Conservation (phyloP, 2,797 vertebrate species). For the Pelodytes ibericus region DNA sequence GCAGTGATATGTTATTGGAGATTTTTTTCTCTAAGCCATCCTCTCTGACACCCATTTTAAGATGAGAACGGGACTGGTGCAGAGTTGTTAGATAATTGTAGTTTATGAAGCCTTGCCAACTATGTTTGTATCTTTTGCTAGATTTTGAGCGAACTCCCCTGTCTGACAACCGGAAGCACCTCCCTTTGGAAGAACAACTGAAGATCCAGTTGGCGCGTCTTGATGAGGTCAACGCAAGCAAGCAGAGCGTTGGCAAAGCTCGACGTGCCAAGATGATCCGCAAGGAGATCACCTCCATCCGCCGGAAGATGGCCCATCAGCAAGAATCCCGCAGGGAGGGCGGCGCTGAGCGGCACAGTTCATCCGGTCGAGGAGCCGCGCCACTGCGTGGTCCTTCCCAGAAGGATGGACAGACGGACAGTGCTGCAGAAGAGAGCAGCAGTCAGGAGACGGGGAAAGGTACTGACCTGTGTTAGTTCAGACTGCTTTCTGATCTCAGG, state of each 20-base stretch:
- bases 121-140: conserved; percentile 11
- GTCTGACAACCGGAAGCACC: conserved; percentile 85
- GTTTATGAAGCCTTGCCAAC: too few species aligned
- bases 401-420: conserved; percentile 83
- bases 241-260: conserved; percentile 92
- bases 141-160: conserved; percentile 83
- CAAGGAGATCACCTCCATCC: conserved; percentile 93
- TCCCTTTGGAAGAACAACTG: conserved; percentile 93
- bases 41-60: too few species aligned
- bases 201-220: conserved; percentile 86
- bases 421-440: conserved; percentile 96
- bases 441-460: conserved; percentile 98
- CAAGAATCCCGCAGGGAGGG: conserved; percentile 81
- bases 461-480: conserved; percentile 62
- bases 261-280: conserved; percentile 94
- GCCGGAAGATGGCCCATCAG: conserved; percentile 91
- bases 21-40: too few species aligned
- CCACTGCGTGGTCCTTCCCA: conserved; percentile 73
- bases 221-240: conserved; percentile 87
- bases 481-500: conserved; percentile 51
- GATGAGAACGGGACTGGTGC: too few species aligned
- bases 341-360: conserved; percentile 76
- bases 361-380: conserved; percentile 72
- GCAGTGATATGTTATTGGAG: too few species aligned
- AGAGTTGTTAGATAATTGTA: too few species aligned